Conservation (phyloP, 2,888 invertebrate genomes). For the Apamea sordens region DNA sequence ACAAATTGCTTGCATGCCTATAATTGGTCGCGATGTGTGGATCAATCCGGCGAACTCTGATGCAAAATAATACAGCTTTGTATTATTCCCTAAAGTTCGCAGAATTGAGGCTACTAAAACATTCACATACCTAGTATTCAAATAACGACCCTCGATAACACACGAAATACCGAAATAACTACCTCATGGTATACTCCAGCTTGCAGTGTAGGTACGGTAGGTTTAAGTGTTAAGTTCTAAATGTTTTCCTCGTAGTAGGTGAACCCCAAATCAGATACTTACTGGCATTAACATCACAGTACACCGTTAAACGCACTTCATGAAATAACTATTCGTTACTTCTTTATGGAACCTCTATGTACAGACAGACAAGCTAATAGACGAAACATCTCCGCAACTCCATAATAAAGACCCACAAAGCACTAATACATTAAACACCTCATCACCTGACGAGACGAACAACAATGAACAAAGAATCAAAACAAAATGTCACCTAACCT, state of each 20-base stretch:
- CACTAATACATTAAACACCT: background rate
- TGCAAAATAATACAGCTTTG: background rate
- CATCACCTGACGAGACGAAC: background rate
- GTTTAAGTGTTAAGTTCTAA: background rate
- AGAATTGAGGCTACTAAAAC: background rate
- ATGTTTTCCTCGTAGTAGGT: background rate
- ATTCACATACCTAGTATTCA: background rate
- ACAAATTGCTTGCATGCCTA: background rate
- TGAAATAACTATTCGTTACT: background rate
- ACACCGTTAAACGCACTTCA: background rate
- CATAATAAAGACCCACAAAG: background rate
- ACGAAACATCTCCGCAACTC: background rate
- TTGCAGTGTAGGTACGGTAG: background rate
- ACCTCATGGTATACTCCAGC: no score
- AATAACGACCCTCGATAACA: background rate
- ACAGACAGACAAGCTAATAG: no score
- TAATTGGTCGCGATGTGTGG: background rate
- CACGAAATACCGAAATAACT: background rate
- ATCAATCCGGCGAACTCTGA: background rate
- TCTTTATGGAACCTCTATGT: background rate
- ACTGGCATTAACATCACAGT: no score
- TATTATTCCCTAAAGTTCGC: background rate
- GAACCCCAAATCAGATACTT: no score
- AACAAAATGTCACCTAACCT: slow-evolving; percentile 39
- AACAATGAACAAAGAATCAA: slow-evolving; percentile 44